A percentile compares a stretch with the other conserved stretches of the same genome.
These are phyloP conservation scores for Nephrotoma appendiculata DNA, from an alignment of 2,888 invertebrate genomes.

Conservation along the genomic window DNA sequence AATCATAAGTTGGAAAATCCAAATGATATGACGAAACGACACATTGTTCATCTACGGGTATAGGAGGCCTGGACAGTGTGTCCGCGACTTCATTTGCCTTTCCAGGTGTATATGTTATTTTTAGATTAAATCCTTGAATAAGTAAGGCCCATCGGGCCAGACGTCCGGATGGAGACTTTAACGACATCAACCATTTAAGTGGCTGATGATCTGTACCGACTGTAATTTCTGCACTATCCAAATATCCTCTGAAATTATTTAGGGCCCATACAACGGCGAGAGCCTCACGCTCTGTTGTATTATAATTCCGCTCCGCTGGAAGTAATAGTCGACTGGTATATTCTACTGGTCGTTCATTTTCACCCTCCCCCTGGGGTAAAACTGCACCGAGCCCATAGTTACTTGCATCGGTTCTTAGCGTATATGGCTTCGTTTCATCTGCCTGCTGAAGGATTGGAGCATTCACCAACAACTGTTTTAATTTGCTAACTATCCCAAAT, in stretches of 20 bases:
- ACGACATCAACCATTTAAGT: conserved; percentile 16
- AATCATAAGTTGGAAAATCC: neutral
- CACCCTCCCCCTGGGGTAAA: too few species aligned
- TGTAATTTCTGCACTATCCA: too few species aligned
- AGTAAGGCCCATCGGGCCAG: conserved; percentile 12
- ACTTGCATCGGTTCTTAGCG: too few species aligned
- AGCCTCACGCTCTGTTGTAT: neutral
- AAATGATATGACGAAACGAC: too few species aligned
- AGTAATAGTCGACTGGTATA: neutral
- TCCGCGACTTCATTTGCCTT: conserved; percentile 17
- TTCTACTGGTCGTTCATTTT: neutral
- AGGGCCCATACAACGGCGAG: neutral
- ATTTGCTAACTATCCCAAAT: too few species aligned
- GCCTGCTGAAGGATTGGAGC: too few species aligned
- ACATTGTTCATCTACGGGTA: too few species aligned
- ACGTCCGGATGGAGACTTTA: conserved; percentile 24
- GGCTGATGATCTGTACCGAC: conserved; percentile 14
- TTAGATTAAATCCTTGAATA: conserved; percentile 22
- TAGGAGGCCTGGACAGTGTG: neutral
- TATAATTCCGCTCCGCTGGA: neutral
- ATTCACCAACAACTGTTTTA: too few species aligned
- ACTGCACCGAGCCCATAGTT: too few species aligned
- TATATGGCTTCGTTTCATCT: too few species aligned
- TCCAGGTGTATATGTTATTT: conserved; percentile 20
- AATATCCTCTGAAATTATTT: neutral